Percentiles rank a stretch among this genome's conserved stretches.
Evolutionary conservation across 2,888 invertebrate species (phyloP).

Genomic region (Limnephilus marmoratus): DNA sequence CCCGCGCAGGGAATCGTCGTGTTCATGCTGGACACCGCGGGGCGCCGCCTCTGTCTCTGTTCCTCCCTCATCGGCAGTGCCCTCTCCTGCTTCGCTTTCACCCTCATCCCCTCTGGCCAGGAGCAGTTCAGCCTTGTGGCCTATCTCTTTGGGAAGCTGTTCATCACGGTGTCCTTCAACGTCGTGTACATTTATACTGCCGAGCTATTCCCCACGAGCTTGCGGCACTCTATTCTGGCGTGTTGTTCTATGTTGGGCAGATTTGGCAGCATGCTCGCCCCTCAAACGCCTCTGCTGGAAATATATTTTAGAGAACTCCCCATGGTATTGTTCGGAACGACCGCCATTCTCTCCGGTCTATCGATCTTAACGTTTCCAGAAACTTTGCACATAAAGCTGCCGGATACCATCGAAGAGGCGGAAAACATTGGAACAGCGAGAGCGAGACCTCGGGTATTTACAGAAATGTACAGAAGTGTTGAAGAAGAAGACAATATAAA

Average conservation of each 20-base stretch:
- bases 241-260: constrained; percentile 82
- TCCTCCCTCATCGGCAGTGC: constrained; percentile 79
- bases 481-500: constrained; percentile 38
- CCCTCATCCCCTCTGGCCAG: constrained; percentile 78
- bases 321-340: constrained; percentile 78
- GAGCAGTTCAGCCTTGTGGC: constrained; percentile 42
- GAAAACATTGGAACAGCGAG: constrained; percentile 70
- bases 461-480: constrained; percentile 5
- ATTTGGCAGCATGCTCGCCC: constrained; percentile 81
- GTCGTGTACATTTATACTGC: constrained; percentile 82
- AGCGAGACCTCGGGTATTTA: constrained; percentile 14
- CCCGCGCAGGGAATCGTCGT: constrained; percentile 81
- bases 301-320: constrained; percentile 77
- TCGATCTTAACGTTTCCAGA: constrained; percentile 81
- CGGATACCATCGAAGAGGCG: constrained; percentile 80
- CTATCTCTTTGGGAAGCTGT: constrained; percentile 81
- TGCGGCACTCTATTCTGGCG: constrained; percentile 80
- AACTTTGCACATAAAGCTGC: constrained; percentile 79
- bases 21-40: constrained; percentile 78
- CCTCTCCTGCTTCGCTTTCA: constrained; percentile 77
- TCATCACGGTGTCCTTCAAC: constrained; percentile 81
- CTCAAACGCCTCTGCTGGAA: constrained; percentile 82
- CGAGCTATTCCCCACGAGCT: constrained; percentile 82
- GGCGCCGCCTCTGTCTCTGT: constrained; percentile 78
- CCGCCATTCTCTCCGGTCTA: constrained; percentile 77